Conservation (phyloP, 2,113 vertebrate genomes). For the Cacatua alba region DNA sequence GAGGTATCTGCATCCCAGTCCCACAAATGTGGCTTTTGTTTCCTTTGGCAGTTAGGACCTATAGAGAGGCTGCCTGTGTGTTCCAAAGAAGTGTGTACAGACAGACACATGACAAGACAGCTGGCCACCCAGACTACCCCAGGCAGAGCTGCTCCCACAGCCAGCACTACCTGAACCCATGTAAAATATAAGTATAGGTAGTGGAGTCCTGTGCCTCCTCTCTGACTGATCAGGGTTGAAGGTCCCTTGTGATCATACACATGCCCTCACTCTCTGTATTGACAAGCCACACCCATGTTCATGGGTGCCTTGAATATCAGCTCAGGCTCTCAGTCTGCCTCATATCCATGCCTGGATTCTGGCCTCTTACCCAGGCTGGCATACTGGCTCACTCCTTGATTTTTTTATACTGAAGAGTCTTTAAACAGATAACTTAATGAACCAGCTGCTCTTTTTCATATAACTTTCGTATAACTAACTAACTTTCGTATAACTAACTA, state of each 20-base stretch:
- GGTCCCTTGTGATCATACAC: fast-evolving
- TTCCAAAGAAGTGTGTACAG: not conserved
- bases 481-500: no score
- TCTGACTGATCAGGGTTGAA: not conserved
- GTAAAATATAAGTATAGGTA: not conserved
- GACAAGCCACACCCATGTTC: not conserved
- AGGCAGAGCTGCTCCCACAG: not conserved
- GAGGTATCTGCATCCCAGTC: not conserved
- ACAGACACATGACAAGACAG: fast-evolving
- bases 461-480: no score
- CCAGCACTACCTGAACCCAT: not conserved
- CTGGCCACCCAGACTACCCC: not conserved
- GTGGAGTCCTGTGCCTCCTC: not conserved
- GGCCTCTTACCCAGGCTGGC: not conserved
- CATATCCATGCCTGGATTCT: not conserved
- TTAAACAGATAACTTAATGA: not conserved
- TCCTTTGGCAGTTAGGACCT: not conserved
- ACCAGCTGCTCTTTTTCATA: no score
- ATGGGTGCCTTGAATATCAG: not conserved
- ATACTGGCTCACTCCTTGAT: not conserved
- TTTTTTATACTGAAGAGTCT: not conserved
- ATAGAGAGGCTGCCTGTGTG: not conserved
- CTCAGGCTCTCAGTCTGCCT: not conserved
- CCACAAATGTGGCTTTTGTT: fast-evolving
- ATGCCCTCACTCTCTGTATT: not conserved